A percentile compares a stretch with the other conserved stretches of the same genome.
Evolutionary conservation across 2,797 vertebrate genomes (phyloP).

Genomic region (Xenopus petersii): DNA sequence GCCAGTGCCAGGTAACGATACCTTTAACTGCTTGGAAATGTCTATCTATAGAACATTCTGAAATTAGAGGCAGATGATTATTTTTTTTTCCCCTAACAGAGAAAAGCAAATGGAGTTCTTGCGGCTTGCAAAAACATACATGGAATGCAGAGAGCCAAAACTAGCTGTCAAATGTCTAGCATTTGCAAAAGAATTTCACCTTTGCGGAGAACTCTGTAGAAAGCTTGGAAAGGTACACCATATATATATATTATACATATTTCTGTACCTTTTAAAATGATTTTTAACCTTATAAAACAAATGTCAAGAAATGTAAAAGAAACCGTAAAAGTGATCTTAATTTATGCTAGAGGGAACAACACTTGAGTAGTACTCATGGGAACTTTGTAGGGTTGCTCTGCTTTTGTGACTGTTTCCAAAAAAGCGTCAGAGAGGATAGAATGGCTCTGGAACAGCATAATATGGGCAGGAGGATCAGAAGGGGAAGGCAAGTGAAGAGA

Average conservation of each 20-base stretch:
- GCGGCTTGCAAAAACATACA: conserved; percentile 70
- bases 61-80: background rate
- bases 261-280: no score
- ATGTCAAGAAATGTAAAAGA: no score
- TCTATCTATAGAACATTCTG: background rate
- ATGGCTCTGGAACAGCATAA: no score
- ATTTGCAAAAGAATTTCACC: conserved; percentile 69
- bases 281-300: no score
- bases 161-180: conserved; percentile 72
- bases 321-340: no score
- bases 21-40: background rate
- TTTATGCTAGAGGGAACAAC: no score
- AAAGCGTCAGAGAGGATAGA: no score
- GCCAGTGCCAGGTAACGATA: conserved; percentile 63
- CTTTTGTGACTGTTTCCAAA: no score
- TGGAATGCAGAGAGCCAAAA: conserved; percentile 70
- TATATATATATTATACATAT: background rate
- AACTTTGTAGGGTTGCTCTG: no score
- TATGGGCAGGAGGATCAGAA: no score
- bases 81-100: conserved; percentile 51
- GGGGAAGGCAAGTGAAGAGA: no score
- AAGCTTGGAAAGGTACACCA: conserved; percentile 68
- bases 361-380: no score
- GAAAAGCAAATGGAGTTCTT: conserved; percentile 73
- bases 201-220: conserved; percentile 70